Evolutionary conservation across 2,888 invertebrate genomes (phyloP).

Genomic region (Aradus depressus): DNA sequence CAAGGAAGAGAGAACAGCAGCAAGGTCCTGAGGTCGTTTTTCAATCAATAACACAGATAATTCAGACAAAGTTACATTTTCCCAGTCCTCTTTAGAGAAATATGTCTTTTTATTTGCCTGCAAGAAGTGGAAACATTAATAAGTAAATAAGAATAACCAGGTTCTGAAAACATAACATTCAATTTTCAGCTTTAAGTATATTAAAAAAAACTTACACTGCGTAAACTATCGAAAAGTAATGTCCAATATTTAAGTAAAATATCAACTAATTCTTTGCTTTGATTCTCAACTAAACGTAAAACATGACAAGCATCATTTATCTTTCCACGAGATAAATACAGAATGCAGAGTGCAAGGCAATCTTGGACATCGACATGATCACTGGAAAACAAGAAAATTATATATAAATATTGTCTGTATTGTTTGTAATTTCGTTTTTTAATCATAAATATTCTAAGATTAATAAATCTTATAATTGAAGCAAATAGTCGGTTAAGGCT

Average conservation of each 20-base stretch:
- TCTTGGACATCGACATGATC: slow-evolving; percentile 19
- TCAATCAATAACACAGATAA: slow-evolving; percentile 43
- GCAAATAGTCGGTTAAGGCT: no score
- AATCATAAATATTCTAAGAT: no score
- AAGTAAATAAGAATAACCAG: not conserved
- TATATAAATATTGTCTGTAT: not conserved
- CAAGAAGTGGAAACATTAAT: not conserved
- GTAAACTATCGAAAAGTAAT: slow-evolving; percentile 42
- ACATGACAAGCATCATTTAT: slow-evolving; percentile 23
- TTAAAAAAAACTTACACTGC: slow-evolving; percentile 14
- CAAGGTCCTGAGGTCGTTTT: slow-evolving; percentile 40
- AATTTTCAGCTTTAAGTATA: not conserved
- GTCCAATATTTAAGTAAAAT: slow-evolving; percentile 41
- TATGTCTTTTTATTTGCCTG: not conserved
- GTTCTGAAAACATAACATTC: not conserved
- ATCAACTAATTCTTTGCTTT: slow-evolving; percentile 36
- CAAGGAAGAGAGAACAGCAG: slow-evolving; percentile 41
- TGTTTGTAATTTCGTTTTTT: no score
- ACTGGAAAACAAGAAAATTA: slow-evolving; percentile 3
- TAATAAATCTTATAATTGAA: no score
- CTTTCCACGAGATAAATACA: slow-evolving; percentile 26
- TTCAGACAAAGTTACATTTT: slow-evolving; percentile 42
- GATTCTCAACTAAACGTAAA: slow-evolving; percentile 17
- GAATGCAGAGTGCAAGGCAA: slow-evolving; percentile 25
- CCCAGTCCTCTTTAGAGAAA: slow-evolving; percentile 24